Evolutionary conservation across 2,797 vertebrate species (phyloP), one percentile per base, ranked within the genome.

Genomic region (Anableps anableps): DNA sequence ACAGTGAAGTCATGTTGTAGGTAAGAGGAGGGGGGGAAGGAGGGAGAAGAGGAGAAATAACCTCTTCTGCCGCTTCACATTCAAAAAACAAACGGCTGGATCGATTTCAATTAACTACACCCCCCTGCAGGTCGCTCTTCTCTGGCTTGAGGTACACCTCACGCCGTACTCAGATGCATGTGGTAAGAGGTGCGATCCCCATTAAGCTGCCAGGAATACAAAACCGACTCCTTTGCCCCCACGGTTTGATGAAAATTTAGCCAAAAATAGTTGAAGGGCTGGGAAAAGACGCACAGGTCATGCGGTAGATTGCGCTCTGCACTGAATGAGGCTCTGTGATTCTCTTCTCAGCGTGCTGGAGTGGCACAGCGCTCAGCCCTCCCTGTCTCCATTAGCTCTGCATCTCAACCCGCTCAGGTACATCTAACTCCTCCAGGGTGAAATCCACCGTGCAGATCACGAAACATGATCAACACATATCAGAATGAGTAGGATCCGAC

Each of bases 1-100:
- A 94, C 83, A 96, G 94, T 82, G 96, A 96, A 94, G 93, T 96
- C 96, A 96, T 96, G 90, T 84, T 95, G 90, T 85, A 91, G 91
- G 91, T 90, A 86, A 89, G 88, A 86, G 79, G 80, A 87, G 53
- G 75, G 77, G 78, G 77, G 55, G 73, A 60, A 62, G 80, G 83
- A 72, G 75, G n/a, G 76, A 83, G 82, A 85, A 86, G 88, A 93
- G 85, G 82, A 89, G 80, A 83, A 80, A 83, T 26, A 80, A 85
- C 53, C 88, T 87, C 87, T 86, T 86, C 84, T 86, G 83, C 83
- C 78, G 81, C 88, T 92, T 95, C 90, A 95, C 94, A 95, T 95
- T 86, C 86, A 93, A 92, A 89, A 77, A 83, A 73, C 2, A 78
- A 76, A 83, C 79, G 88, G 73, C 86, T 53, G 81, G 92, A 91